Evolutionary conservation across 2,888 invertebrate genomes (phyloP).

Genomic region (Yponomeuta malinellus): DNA sequence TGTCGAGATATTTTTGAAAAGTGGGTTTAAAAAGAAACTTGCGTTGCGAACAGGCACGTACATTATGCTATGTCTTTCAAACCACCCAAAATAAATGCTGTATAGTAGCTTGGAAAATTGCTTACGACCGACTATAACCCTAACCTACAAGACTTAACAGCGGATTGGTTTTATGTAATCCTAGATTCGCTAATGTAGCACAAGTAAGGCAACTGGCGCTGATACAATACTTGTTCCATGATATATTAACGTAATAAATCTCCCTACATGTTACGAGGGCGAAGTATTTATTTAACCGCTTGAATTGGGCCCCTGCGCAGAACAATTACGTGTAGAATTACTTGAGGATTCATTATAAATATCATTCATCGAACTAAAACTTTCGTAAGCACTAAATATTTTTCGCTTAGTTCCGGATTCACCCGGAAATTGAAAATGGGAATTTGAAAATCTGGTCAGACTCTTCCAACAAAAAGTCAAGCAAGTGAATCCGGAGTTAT

Average conservation of each 20-base stretch:
- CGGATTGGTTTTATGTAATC: background rate
- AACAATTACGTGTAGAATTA: background rate
- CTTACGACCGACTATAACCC: background rate
- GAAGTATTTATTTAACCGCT: background rate
- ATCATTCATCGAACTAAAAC: too few relatives aligned
- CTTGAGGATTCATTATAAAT: too few relatives aligned
- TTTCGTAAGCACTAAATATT: too few relatives aligned
- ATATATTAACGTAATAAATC: background rate
- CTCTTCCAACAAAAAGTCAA: too few relatives aligned
- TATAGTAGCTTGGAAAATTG: background rate
- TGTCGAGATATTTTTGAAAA: too few relatives aligned
- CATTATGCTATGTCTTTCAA: too few relatives aligned
- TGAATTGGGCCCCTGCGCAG: background rate
- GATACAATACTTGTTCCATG: background rate
- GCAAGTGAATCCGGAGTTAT: too few relatives aligned
- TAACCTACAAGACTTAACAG: background rate
- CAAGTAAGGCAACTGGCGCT: background rate
- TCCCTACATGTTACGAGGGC: background rate
- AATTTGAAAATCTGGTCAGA: too few relatives aligned
- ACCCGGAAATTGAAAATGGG: too few relatives aligned
- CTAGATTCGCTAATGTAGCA: background rate
- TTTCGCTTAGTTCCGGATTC: too few relatives aligned
- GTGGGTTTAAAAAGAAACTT: too few relatives aligned
- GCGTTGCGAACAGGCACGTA: too few relatives aligned
- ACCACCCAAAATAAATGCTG: background rate